Evolutionary conservation across 2,797 vertebrate species (phyloP).

Genomic region (Triplophysa bombifrons): DNA sequence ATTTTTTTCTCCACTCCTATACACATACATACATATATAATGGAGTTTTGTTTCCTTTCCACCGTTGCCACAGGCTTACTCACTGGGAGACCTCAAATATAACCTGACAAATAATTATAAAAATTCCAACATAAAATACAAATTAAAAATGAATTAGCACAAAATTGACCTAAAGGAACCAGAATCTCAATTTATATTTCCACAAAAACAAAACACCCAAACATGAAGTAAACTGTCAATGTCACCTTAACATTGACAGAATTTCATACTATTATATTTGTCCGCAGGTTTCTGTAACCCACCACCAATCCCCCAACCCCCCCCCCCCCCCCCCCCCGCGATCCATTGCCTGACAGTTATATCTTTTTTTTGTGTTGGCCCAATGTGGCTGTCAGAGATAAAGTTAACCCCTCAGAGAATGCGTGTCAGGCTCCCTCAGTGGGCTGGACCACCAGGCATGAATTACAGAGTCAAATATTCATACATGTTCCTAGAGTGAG

Average conservation of each 20-base stretch:
- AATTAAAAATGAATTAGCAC: too few relatives aligned
- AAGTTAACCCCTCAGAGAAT: conserved; percentile 53
- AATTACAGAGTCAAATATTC: conserved; percentile 17
- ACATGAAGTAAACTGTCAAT: background rate
- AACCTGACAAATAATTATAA: too few relatives aligned
- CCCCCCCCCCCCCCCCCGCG: background rate
- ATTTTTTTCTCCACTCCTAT: too few relatives aligned
- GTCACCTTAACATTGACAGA: background rate
- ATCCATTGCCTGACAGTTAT: conserved; percentile 54
- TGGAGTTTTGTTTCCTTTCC: too few relatives aligned
- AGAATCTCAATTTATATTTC: too few relatives aligned
- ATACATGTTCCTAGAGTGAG: conserved; percentile 8
- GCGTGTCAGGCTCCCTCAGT: background rate
- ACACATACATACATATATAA: too few relatives aligned
- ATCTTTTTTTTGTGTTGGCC: conserved; percentile 46
- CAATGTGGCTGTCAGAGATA: conserved; percentile 61
- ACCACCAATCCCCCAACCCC: background rate
- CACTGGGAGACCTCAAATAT: too few relatives aligned
- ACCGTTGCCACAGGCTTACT: too few relatives aligned
- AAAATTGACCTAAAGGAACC: too few relatives aligned
- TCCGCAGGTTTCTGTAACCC: conserved; percentile 42
- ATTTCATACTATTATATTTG: conserved; percentile 4
- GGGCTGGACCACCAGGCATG: conserved; percentile 18
- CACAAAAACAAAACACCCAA: too few relatives aligned
- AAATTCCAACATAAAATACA: too few relatives aligned